phyloP scores from a whole-genome alignment of 2,888 invertebrate genomes.

The Seira musarum region DNA sequence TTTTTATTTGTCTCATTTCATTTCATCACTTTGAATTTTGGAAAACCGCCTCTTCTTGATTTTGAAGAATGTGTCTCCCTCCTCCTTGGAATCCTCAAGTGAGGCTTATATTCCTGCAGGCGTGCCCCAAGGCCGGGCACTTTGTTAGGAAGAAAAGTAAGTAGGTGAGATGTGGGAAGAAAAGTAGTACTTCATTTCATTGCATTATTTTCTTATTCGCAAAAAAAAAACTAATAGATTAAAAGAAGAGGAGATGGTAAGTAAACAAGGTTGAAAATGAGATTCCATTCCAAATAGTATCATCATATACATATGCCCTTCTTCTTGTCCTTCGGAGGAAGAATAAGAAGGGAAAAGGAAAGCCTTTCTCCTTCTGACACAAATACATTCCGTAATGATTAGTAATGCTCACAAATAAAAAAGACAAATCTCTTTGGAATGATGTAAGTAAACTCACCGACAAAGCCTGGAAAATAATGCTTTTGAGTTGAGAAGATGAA shows the following conservation, averaged over 20 bases:
- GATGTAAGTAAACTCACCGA: constrained; percentile 18
- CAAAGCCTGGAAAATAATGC: constrained; percentile 37
- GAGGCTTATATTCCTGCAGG: too few relatives aligned
- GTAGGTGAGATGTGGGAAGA: background rate
- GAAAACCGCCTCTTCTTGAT: background rate
- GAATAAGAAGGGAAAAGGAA: constrained; percentile 17
- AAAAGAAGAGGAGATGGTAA: background rate
- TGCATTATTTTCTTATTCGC: constrained; percentile 7
- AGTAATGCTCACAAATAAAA: background rate
- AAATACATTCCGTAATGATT: background rate
- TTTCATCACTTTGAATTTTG: background rate
- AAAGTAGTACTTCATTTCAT: background rate
- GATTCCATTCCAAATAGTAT: constrained; percentile 16
- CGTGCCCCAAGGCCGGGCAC: constrained; percentile 15
- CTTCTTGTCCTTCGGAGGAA: constrained; percentile 8
- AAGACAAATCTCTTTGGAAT: constrained; percentile 11
- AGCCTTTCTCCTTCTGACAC: background rate
- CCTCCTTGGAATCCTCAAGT: background rate
- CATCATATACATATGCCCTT: background rate
- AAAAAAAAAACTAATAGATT: background rate
- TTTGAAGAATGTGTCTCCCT: background rate
- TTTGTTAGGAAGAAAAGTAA: constrained; percentile 29
- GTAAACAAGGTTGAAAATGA: constrained; percentile 37
- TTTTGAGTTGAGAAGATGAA: constrained; percentile 10
- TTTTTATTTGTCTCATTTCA: constrained; percentile 6